Evolutionary conservation across 2,888 invertebrate genomes (phyloP).

Genomic region (Ctena decussata): DNA sequence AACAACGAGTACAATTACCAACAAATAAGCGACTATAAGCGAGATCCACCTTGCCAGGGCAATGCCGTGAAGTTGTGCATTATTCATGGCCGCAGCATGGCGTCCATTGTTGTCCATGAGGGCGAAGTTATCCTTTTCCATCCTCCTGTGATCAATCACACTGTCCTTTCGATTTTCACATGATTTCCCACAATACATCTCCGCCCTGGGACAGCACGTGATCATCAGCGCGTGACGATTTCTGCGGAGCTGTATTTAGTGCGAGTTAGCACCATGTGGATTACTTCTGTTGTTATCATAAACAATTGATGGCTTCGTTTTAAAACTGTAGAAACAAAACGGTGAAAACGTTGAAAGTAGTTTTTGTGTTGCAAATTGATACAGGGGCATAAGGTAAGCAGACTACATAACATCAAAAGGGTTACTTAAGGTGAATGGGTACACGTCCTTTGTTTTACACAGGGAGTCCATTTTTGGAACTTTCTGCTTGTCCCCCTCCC

Average conservation of each 20-base stretch:
- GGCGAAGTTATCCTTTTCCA: not conserved
- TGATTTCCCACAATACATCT: conserved; percentile 2
- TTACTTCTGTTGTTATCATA: not conserved
- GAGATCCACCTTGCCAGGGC: not conserved
- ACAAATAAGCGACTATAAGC: not conserved
- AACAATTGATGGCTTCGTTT: not conserved
- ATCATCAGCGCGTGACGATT: not conserved
- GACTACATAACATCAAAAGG: not conserved
- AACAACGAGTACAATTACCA: no score
- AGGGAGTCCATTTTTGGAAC: no score
- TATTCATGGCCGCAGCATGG: not conserved
- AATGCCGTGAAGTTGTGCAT: conserved; percentile 12
- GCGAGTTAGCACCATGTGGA: not conserved
- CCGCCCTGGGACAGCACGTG: conserved; percentile 2
- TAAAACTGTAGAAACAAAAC: not conserved
- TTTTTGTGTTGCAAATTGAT: not conserved
- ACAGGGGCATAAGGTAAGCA: not conserved
- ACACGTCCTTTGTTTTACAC: no score
- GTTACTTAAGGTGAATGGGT: no score
- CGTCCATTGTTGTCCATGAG: not conserved
- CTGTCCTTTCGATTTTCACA: conserved; percentile 9
- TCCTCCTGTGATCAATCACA: conserved; percentile 6
- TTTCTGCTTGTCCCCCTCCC: no score
- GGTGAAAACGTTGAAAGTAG: not conserved
- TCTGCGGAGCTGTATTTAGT: conserved; percentile 15